These are phyloP conservation scores for Pelobates cultripes DNA, from an alignment of 2,797 vertebrate species.

Conservation along the genomic window DNA sequence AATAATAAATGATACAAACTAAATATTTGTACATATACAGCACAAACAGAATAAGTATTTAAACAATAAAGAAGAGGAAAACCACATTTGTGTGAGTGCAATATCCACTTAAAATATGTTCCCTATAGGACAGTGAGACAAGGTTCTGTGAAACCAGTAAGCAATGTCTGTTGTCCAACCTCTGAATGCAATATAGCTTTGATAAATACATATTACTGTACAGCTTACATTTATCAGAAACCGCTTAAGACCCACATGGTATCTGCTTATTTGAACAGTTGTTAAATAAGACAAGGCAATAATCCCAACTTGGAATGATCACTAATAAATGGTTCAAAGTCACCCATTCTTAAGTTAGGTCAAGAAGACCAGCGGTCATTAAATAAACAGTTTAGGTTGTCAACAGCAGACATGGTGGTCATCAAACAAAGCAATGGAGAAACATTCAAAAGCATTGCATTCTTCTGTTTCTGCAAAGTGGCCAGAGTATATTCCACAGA, in stretches of 20 bases:
- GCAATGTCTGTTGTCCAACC: background rate
- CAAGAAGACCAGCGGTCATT: background rate
- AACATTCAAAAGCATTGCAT: constrained; percentile 46
- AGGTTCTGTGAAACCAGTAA: background rate
- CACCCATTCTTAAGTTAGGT: background rate
- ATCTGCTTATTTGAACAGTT: constrained; percentile 8
- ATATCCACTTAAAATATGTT: background rate
- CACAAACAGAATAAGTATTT: background rate
- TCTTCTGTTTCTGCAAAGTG: constrained; percentile 45
- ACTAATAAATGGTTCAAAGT: background rate
- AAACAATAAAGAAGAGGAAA: background rate
- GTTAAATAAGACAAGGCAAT: constrained; percentile 15
- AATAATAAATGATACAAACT: background rate
- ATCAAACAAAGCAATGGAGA: constrained; percentile 23
- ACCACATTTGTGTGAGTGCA: background rate
- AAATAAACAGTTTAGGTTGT: constrained; percentile 22
- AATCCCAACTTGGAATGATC: background rate
- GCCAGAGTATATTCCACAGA: constrained; percentile 49
- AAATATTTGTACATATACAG: background rate
- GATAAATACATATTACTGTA: constrained; percentile 9
- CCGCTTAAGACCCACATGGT: constrained; percentile 1
- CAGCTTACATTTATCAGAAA: background rate
- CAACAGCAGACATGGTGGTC: constrained; percentile 41
- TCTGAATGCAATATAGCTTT: constrained; percentile 7
- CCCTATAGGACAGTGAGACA: background rate